A percentile compares a stretch with the other conserved stretches of the same genome.
These are phyloP conservation scores for Leucophora obtusa DNA, from an alignment of 2,888 invertebrate species.

Conservation along the genomic window DNA sequence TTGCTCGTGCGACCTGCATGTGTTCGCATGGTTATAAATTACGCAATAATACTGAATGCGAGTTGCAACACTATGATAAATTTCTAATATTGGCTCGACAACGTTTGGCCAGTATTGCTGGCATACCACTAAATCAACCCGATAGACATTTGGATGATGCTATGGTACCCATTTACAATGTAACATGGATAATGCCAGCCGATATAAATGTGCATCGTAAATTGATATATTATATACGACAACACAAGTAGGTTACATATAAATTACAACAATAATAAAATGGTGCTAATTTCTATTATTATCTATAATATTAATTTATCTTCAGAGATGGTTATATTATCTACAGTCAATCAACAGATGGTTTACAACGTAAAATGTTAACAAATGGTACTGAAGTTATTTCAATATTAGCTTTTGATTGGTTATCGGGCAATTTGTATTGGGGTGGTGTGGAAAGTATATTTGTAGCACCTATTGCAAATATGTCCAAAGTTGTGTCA, in stretches of 20 bases:
- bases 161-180: constrained; percentile 85
- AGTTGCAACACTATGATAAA: constrained; percentile 80
- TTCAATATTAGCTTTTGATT: constrained; percentile 89
- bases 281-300: background rate
- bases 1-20: constrained; percentile 83
- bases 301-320: background rate
- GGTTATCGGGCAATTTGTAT: constrained; percentile 89
- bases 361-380: constrained; percentile 81
- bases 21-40: constrained; percentile 86
- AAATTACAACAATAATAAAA: background rate
- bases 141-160: constrained; percentile 79
- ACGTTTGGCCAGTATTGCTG: constrained; percentile 85
- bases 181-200: constrained; percentile 83
- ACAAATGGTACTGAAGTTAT: constrained; percentile 81
- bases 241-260: constrained; percentile 52
- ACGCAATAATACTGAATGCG: constrained; percentile 82
- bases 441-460: constrained; percentile 87
- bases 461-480: constrained; percentile 83
- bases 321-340: constrained; percentile 80
- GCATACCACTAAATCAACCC: constrained; percentile 79
- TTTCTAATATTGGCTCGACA: constrained; percentile 85
- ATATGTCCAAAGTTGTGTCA: constrained; percentile 80
- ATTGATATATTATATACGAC: constrained; percentile 81
- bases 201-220: constrained; percentile 83
- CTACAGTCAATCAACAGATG: constrained; percentile 83